Conservation (phyloP, 2,113 vertebrate species). For the Seriola quinqueradiata region DNA sequence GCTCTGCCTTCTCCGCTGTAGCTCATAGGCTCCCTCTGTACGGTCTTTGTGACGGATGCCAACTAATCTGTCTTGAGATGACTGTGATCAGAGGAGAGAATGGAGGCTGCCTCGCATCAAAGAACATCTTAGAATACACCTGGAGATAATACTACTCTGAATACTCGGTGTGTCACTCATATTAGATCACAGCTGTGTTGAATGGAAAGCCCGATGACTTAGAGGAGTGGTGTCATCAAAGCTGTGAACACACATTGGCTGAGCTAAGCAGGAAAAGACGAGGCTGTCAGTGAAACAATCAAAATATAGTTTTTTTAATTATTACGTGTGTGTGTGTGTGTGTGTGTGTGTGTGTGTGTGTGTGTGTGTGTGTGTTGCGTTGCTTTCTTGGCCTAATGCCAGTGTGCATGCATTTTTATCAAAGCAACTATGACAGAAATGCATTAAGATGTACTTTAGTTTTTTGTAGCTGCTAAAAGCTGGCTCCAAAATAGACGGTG, state of each 20-base stretch:
- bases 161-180: constrained; percentile 67
- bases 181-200: constrained; percentile 64
- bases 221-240: constrained; percentile 48
- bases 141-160: constrained; percentile 71
- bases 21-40: constrained; percentile 59
- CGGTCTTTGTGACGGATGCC: constrained; percentile 73
- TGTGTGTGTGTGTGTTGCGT: neutral
- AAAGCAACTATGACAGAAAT: neutral
- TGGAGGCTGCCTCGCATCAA: constrained; percentile 72
- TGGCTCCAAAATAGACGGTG: neutral
- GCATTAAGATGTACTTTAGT: neutral
- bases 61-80: constrained; percentile 78
- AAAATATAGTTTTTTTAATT: constrained; percentile 34
- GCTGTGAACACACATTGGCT: constrained; percentile 42
- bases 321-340: neutral
- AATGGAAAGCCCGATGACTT: constrained; percentile 56
- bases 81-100: constrained; percentile 75
- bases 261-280: constrained; percentile 29
- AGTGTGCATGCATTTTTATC: neutral
- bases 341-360: neutral
- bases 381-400: constrained; percentile 8
- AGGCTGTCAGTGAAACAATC: constrained; percentile 42
- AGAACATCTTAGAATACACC: constrained; percentile 77
- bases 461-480: neutral
- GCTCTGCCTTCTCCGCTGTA: constrained; percentile 62